Conservation (phyloP, 1,140 invertebrate species). For the Listronotus oregonensis region DNA sequence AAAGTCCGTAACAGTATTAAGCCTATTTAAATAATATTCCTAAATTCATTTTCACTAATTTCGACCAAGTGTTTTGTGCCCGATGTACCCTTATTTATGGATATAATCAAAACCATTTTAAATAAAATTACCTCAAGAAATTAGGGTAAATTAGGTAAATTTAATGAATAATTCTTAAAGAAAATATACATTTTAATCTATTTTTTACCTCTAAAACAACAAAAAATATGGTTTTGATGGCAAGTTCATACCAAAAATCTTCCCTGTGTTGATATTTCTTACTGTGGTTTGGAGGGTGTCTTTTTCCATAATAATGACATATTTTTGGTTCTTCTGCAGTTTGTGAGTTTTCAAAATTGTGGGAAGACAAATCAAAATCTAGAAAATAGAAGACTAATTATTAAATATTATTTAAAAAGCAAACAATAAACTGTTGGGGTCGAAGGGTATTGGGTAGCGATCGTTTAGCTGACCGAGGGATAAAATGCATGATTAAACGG, state of each 20-base stretch:
- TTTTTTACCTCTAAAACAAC: constrained; percentile 6
- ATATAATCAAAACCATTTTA: too few relatives aligned
- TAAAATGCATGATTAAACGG: too few relatives aligned
- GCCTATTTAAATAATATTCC: too few relatives aligned
- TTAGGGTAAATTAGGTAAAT: background rate
- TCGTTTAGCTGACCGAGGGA: too few relatives aligned
- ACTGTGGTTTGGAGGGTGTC: constrained; percentile 3
- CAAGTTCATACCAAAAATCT: constrained; percentile 9
- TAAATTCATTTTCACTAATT: too few relatives aligned
- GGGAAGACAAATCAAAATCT: background rate
- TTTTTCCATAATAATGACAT: constrained; percentile 8
- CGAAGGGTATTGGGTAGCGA: too few relatives aligned
- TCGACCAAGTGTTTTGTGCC: too few relatives aligned
- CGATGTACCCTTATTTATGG: too few relatives aligned
- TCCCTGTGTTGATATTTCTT: background rate
- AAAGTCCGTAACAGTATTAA: too few relatives aligned
- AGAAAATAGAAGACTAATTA: background rate
- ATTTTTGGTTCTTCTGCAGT: background rate
- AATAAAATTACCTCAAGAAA: too few relatives aligned
- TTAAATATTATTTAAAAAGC: too few relatives aligned
- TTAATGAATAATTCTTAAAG: background rate
- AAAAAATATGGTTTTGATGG: constrained; percentile 3
- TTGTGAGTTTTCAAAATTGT: background rate
- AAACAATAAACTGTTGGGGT: too few relatives aligned
- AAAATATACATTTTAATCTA: background rate